Conservation (phyloP, 2,797 vertebrate genomes). For the Halcyon smyrnensis region DNA sequence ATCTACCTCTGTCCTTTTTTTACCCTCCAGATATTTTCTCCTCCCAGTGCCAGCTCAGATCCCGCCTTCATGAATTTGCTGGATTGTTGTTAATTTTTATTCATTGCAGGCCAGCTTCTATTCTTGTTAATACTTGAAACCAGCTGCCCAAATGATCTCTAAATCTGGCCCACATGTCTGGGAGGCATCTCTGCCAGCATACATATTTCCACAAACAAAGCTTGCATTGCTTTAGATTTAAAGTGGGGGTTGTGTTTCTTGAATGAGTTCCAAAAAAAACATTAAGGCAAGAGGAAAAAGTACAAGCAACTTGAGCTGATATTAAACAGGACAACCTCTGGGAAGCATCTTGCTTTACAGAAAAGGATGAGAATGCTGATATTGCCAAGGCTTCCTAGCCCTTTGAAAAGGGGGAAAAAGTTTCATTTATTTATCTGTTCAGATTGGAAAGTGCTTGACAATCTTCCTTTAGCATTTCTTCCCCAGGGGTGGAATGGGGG, state of each 20-base stretch:
- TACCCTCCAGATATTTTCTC: not conserved
- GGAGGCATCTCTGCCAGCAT: slow-evolving; percentile 14
- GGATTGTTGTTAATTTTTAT: not conserved
- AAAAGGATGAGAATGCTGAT: not conserved
- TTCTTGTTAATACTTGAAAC: slow-evolving; percentile 33
- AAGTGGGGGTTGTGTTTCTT: not conserved
- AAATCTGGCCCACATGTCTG: not conserved
- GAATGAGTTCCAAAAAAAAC: slow-evolving; percentile 34
- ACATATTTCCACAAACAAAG: slow-evolving; percentile 8
- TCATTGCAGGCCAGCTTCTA: not conserved
- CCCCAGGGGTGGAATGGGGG: not conserved
- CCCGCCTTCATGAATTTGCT: not conserved
- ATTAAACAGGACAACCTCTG: slow-evolving; percentile 48
- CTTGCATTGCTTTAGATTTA: slow-evolving; percentile 8
- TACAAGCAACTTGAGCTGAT: slow-evolving; percentile 36
- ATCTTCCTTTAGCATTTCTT: not conserved
- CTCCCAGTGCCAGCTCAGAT: not conserved
- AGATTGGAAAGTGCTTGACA: not conserved
- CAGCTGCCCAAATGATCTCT: not conserved
- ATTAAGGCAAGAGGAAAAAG: slow-evolving; percentile 26
- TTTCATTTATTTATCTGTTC: not conserved
- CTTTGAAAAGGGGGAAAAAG: not conserved
- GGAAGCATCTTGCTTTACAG: slow-evolving; percentile 26
- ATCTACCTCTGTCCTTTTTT: not conserved
- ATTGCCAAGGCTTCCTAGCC: not conserved